Base-by-base conservation (phyloP, 2,797 vertebrate genomes). In the Gadopsis bispinosus region DNA sequence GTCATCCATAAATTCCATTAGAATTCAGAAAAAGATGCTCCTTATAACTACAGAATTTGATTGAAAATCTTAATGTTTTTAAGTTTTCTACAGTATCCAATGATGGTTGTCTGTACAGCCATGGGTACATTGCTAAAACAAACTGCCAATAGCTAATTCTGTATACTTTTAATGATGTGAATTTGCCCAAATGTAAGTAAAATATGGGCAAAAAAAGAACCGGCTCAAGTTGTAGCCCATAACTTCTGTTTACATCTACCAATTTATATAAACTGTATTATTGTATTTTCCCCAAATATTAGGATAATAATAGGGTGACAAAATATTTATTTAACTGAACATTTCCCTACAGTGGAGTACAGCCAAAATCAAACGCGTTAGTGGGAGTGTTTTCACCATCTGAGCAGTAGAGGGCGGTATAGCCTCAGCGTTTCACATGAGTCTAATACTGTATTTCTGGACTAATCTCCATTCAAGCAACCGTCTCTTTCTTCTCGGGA, bases 321-420 rank as follows among this genome's bases (percentile, higher is more conserved):
- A 51, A 51, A 22, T 0, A 29, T 47, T 19, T 39, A 3, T 19
- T 10, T 3, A 20, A 17, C 12, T 50, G 8, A 4, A 13, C 3
- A 17, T 29, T 29, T 29, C 9, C 0, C 29, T 1, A 9, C 13
- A 48, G 10, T 37, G 4, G 2, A 22, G 17, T 20, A 58, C 10
- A 53, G 39, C 41, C 20, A 26, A 54, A 14, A 26, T 48, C 2
- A 3, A 17, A 4, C 6, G 14, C 67, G 12, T 51, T 7, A 17
- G 2, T 66, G 0, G 13, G 4, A 7, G 55, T 58, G 11, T 63
- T 14, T 19, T 69, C 33, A 39, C 20, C 0, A 59, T 67, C 7
- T 60, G 47, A 74, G 6, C 89, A 88, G 67, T 60, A 91, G 88
- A 72, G 66, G 87, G 81, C 60, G 9, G 26, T 62, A 58, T 64